These are phyloP conservation scores for Rhinophrynus dorsalis DNA, from an alignment of 2,797 vertebrate genomes.

Conservation along the genomic window DNA sequence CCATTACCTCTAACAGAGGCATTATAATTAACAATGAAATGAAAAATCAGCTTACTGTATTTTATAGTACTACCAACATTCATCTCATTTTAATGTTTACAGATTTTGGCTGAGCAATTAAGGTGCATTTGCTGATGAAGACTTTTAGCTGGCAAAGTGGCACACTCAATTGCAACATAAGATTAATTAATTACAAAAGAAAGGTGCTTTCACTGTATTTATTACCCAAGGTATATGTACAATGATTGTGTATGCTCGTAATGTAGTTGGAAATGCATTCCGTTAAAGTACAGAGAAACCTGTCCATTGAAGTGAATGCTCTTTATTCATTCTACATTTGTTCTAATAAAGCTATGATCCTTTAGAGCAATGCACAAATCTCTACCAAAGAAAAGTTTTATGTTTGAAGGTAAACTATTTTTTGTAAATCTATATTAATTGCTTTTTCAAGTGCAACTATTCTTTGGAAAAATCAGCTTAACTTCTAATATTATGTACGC, in stretches of 20 bases:
- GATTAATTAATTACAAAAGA: not conserved
- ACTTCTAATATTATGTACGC: no score
- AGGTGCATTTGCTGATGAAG: not conserved
- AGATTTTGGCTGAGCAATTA: not conserved
- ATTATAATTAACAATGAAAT: not conserved
- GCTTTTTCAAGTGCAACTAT: conserved; percentile 2
- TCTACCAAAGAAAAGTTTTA: no score
- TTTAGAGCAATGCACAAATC: no score
- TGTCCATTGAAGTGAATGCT: no score
- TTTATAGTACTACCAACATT: not conserved
- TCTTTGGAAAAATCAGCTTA: no score
- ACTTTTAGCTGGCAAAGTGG: not conserved
- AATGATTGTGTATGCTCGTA: not conserved
- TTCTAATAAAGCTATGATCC: no score
- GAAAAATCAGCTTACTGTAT: not conserved
- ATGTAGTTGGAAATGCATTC: no score
- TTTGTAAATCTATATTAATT: conserved; percentile 9
- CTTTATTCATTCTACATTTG: no score
- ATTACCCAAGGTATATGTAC: not conserved
- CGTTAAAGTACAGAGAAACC: no score
- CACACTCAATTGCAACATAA: not conserved
- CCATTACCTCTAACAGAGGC: no score
- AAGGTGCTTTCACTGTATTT: not conserved
- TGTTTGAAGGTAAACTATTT: not conserved
- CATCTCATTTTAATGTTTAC: not conserved